These are phyloP conservation scores for Heliangelus exortis DNA, from an alignment of 2,797 vertebrate genomes.

Conservation along the genomic window DNA sequence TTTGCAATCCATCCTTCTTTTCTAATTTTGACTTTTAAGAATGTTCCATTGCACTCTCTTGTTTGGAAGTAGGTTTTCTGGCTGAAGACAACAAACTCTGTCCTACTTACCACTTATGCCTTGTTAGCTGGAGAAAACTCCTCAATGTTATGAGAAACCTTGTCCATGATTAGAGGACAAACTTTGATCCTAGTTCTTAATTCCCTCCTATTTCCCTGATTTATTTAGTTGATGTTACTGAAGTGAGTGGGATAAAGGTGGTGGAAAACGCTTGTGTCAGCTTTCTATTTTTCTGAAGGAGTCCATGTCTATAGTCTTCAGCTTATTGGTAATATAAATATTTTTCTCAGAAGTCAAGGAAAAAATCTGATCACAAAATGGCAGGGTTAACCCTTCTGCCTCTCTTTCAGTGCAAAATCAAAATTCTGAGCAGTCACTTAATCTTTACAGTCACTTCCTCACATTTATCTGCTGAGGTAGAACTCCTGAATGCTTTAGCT, in stretches of 20 bases:
- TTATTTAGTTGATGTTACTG: neutral
- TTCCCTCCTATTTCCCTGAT: neutral
- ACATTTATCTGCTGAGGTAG: neutral
- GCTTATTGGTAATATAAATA: neutral
- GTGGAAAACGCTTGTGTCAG: neutral
- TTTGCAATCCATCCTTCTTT: neutral
- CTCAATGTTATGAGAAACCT: neutral
- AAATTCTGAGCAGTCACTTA: neutral
- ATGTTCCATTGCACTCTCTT: neutral
- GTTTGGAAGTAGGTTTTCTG: neutral
- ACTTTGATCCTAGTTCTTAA: neutral
- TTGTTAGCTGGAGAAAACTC: neutral
- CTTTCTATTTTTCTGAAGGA: neutral
- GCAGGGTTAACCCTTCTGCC: neutral
- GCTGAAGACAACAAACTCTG: neutral
- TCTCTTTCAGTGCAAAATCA: neutral
- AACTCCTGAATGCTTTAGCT: neutral
- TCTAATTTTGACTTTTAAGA: neutral
- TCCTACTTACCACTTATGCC: neutral
- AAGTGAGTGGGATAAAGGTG: neutral
- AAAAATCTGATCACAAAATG: neutral
- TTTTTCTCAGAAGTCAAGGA: neutral
- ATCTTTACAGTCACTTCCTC: neutral
- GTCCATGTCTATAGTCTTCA: neutral
- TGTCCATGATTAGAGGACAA: fast-evolving